Evolutionary conservation across 2,797 vertebrate genomes (phyloP), one percentile per base, ranked within the genome.

Genomic region (Chelon auratus): DNA sequence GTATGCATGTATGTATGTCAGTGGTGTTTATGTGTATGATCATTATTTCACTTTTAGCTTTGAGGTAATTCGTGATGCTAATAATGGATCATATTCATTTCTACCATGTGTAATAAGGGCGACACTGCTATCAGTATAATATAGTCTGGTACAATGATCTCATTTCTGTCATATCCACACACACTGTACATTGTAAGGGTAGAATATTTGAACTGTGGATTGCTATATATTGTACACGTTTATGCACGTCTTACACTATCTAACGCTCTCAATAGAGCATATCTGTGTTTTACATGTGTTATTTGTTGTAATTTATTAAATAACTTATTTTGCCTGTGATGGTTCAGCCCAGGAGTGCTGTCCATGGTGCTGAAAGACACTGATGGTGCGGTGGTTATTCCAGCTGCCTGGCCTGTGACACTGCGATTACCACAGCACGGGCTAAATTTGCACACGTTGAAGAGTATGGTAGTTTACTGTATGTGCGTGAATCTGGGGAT

Each of bases 391-490:
- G 42, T 6, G 2, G 57, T 70, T 64, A 51, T 51, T 59, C 9
- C 18, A 60, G 68, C 40, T 66, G 68, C 51, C 62, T 11, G 22
- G 57, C 17, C 33, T 43, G 48, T 57, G 53, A 77, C 53, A 53
- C 30, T 33, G 30, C 7, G 30, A 33, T 33, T 33, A 5, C 30
- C 30, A 62, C 68, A 56, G 56, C 10, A 22, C 47, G 60, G 62
- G 69, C 60, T 82, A 22, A 68, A 22, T 81, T 30, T 73, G 33
- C 77, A 54, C 43, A 65, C 51, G 66, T 20, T 62, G 60, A 59
- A 54, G 42, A 52, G 24, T 50, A 24, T 22, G 50, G 55, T 39
- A 26, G 36, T 33, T 5, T 12, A 3, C 11, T 57, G 65, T 36
- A 1, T 36, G 22, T 60, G 30, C 61, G 39, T 42, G 39, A 13